Percentiles rank a stretch among this genome's conserved stretches.
These are phyloP conservation scores for Scolopax mira DNA, from an alignment of 2,113 vertebrate genomes.

Conservation along the genomic window DNA sequence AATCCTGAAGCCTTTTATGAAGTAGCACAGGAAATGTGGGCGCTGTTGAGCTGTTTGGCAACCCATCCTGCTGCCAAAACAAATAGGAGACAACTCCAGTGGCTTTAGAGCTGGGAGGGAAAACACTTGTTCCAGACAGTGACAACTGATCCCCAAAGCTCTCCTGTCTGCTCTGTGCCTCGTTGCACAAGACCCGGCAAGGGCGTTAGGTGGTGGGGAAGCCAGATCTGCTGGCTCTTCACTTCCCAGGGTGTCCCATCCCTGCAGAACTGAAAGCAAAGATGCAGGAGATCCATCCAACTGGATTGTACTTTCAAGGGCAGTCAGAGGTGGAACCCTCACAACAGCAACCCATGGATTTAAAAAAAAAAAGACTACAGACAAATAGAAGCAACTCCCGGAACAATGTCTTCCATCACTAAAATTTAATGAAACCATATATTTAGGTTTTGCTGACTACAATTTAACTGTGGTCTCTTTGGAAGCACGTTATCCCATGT, in stretches of 20 bases:
- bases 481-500: neutral
- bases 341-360: neutral
- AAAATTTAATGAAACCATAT: neutral
- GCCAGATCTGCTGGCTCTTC: neutral
- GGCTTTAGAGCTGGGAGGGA: neutral
- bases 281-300: neutral
- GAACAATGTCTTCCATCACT: neutral
- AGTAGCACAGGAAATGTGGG: neutral
- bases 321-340: neutral
- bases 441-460: neutral
- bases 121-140: neutral
- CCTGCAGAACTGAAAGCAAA: neutral
- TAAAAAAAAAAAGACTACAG: neutral
- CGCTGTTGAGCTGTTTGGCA: neutral
- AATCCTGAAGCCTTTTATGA: neutral
- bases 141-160: neutral
- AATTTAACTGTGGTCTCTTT: neutral
- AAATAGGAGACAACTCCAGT: neutral
- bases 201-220: accelerated
- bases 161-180: neutral
- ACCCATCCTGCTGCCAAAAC: neutral
- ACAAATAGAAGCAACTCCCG: neutral
- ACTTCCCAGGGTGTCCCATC: neutral
- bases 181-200: neutral
- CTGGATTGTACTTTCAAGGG: neutral